Base-by-base conservation (phyloP, 2,888 invertebrate genomes). In the Ditylenchus weischeri region DNA sequence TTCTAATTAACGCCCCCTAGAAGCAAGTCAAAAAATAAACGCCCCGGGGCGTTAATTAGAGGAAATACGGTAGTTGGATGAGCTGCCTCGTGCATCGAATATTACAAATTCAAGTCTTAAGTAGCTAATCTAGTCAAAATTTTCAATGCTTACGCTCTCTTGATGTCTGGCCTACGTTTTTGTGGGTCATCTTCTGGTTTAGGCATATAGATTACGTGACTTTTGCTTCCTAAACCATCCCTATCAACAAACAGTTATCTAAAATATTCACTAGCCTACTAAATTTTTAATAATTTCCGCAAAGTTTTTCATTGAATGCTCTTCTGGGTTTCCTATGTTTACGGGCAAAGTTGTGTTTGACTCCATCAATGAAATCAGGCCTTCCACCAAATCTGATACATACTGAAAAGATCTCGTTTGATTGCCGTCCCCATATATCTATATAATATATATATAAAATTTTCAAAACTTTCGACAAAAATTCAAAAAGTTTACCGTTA, bases 141-240 rank as follows among this genome's bases (percentile, higher is more conserved):
- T 15, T 43, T 8, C 43, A 43, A 43, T 43, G 15, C 43, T 79
- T 90, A 90, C 5, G 98, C 98, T 66, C 91, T 86, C 0, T 89
- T 88, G 76, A 99, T 99, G 84, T 96, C 93, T 0, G 98, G 98
- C 76, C 90, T 89, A 59, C 98, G 87, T 71, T 92, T 87, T 83
- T 93, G 92, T 0, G 98, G 98, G 86, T 99, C 98, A 84, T 98
- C 98, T 83, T 92, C 90, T 60, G 94, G 90, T 6, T 92, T 91
- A 23, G 90, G 89, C 70, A 90, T 88, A 77, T 91, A 89, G 23
- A 90, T 87, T 68, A 98, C 90, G 80, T 89, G 88, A 84, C 92
- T 93, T 48, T 88, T 88, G 43, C 92, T 91, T 18, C 92, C 94
- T 82, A 90, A 89, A 72, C 69, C 38, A 47, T 60, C 1, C 35